phyloP scores from a whole-genome alignment of 2,888 invertebrate species.

The Tineola bisselliella region DNA sequence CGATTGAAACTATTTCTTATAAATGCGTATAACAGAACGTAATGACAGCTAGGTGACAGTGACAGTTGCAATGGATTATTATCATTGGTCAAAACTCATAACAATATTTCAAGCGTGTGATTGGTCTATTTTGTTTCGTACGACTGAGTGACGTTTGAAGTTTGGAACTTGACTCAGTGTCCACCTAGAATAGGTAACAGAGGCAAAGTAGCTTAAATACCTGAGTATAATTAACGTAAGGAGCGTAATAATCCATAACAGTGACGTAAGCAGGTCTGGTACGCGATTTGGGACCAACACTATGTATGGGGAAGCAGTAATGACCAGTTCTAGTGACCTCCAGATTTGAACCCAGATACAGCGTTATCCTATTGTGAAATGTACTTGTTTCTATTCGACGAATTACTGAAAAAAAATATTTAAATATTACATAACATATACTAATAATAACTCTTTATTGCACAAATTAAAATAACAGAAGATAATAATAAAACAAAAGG shows the following conservation, averaged over 20 bases:
- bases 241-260: slow-evolving; percentile 73
- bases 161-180: background rate
- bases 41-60: no score
- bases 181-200: no score
- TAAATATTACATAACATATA: slow-evolving; percentile 13
- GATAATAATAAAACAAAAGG: no score
- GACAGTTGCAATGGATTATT: no score
- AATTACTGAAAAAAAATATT: slow-evolving; percentile 33
- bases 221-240: slow-evolving; percentile 60
- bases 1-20: no score
- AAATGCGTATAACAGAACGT: no score
- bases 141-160: background rate
- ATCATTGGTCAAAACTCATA: no score
- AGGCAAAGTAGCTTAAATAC: no score
- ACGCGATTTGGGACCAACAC: slow-evolving; percentile 36
- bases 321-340: slow-evolving; percentile 26
- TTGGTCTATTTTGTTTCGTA: no score
- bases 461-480: no score
- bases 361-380: slow-evolving; percentile 30
- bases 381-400: slow-evolving; percentile 49
- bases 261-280: slow-evolving; percentile 64
- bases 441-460: no score
- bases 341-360: slow-evolving; percentile 37
- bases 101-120: no score
- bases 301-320: slow-evolving; percentile 39